Evolutionary conservation across 2,888 invertebrate genomes (phyloP), one percentile per base, ranked within the genome.

Genomic region (Dione juno): DNA sequence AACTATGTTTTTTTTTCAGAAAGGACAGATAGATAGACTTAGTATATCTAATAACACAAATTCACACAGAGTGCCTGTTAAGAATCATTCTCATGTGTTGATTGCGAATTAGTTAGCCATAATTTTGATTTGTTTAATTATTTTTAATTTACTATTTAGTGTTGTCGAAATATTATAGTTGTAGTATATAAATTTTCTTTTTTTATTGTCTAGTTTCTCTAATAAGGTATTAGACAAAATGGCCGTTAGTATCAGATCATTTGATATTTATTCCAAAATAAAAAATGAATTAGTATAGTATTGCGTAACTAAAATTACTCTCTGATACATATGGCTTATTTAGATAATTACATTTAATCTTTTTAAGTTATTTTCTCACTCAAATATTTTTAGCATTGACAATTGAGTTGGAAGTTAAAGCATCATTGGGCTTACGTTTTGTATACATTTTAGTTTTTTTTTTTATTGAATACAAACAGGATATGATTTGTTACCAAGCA

Each of bases 401-500:
- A 77, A 76, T 76, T 76, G 78, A 79, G 81, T 76, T 79, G 79
- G 79, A 78, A 79, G 79, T 77, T 78, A 75, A 75, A 81, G 81
- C 86, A 82, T 88, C 88, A 88, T 91, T 89, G 89, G 80, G 87
- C 83, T 80, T 86, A 85, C 87, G 85, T 88, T 89, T 83, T 85
- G 84, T 84, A 84, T 84, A 86, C 88, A 82, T 89, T 50, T 90
- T 89, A 81, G 79, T 78, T 84, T 82, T 85, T 89, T 90, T 92
- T 89, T 90, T 92, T 90, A 90, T 93, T 91, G 89, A 90, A 90
- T 90, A 88, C 87, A 84, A 88, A 90, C 87, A 88, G 87, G 84
- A 87, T 90, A 86, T 90, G 85, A 90, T 91, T 92, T 93, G 93
- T 93, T 93, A 93, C 93, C 93, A 93, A 88, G 89, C 89, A 90